Percentiles rank a stretch among this genome's conserved stretches.
These are phyloP conservation scores for Dusona sp. DNA, from an alignment of 2,888 invertebrate species.

Conservation along the genomic window DNA sequence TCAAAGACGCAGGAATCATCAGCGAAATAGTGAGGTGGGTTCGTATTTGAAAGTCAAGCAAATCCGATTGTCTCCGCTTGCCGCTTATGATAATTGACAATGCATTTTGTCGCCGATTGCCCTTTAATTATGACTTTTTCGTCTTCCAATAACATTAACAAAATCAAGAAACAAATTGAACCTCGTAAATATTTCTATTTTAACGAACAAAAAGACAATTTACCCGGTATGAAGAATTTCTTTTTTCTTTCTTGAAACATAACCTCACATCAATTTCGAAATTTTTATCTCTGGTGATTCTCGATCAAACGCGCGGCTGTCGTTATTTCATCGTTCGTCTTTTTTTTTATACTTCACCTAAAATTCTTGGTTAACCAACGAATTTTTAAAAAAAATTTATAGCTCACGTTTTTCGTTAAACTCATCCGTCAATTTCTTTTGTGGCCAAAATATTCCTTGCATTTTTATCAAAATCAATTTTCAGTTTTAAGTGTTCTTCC, in stretches of 20 bases:
- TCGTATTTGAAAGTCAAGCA: constrained; percentile 33
- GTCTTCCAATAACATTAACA: neutral
- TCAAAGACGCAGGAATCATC: constrained; percentile 15
- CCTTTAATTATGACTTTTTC: neutral
- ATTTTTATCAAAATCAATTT: neutral
- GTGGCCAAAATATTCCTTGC: neutral
- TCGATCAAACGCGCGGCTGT: neutral
- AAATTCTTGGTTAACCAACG: neutral
- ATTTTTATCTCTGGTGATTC: neutral
- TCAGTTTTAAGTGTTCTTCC: neutral
- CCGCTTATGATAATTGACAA: constrained; percentile 59
- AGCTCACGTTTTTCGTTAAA: neutral
- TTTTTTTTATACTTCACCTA: neutral
- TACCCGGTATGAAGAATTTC: neutral
- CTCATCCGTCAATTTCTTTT: neutral
- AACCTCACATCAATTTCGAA: constrained; percentile 48
- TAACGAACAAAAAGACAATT: neutral
- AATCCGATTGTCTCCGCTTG: constrained; percentile 36
- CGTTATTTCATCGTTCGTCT: constrained; percentile 7
- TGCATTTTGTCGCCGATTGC: constrained; percentile 18
- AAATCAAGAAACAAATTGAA: neutral
- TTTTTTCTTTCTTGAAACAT: constrained; percentile 35
- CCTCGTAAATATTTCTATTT: neutral
- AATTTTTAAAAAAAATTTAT: neutral
- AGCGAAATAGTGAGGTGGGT: constrained; percentile 53